These are phyloP conservation scores for Podabrus alpinus DNA, from an alignment of 2,888 invertebrate species.

Conservation along the genomic window DNA sequence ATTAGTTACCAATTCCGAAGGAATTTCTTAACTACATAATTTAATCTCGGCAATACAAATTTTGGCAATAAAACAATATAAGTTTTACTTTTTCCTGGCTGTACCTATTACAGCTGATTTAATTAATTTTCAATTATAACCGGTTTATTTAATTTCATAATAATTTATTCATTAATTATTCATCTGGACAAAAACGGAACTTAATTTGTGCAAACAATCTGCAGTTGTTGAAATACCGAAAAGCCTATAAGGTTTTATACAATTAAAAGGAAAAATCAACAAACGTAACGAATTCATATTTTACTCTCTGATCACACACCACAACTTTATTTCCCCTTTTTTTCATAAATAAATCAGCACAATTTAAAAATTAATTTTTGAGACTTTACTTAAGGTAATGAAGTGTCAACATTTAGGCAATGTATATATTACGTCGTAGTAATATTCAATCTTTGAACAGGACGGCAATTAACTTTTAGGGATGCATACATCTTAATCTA, in stretches of 20 bases:
- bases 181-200: background rate
- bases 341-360: background rate
- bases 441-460: no score
- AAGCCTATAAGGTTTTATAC: background rate
- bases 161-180: background rate
- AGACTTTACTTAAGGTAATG: background rate
- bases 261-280: background rate
- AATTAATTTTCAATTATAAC: background rate
- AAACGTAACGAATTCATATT: background rate
- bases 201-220: background rate
- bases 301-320: background rate
- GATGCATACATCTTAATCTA: no score
- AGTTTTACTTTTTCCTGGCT: background rate
- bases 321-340: background rate
- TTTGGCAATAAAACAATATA: background rate
- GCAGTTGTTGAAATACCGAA: background rate
- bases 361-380: background rate
- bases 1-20: background rate
- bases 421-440: background rate
- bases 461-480: no score
- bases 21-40: background rate
- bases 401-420: background rate
- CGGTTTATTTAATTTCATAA: background rate
- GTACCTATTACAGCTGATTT: background rate
- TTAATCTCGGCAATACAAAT: background rate